These are phyloP conservation scores for Lasioglossum marginatum DNA, from an alignment of 2,888 invertebrate species.

Conservation along the genomic window DNA sequence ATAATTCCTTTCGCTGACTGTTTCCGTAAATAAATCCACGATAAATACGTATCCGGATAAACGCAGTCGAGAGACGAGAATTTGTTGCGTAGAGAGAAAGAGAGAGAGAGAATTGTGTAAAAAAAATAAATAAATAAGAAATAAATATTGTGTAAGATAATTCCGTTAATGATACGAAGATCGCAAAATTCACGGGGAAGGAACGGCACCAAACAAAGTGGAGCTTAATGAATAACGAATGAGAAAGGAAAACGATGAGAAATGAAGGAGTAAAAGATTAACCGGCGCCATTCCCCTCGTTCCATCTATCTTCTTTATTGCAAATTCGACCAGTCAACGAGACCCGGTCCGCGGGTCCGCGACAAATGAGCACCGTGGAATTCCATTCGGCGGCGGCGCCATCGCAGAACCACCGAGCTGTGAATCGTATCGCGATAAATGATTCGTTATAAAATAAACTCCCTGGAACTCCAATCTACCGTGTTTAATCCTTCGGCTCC, in stretches of 20 bases:
- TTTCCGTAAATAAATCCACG: not conserved
- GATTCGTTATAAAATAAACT: conserved; percentile 57
- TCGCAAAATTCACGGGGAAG: not conserved
- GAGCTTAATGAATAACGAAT: conserved; percentile 73
- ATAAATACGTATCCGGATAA: not conserved
- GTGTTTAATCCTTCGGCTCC: not conserved
- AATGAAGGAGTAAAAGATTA: conserved; percentile 67
- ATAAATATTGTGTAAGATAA: not conserved
- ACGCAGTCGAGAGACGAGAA: not conserved
- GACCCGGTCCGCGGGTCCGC: conserved; percentile 53
- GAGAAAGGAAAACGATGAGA: conserved; percentile 59
- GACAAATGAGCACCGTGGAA: conserved; percentile 70
- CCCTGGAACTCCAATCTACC: not conserved
- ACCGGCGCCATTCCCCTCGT: conserved; percentile 63
- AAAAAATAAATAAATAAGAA: too few relatives aligned
- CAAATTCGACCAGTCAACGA: conserved; percentile 73
- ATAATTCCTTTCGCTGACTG: too few relatives aligned
- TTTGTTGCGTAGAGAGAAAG: too few relatives aligned
- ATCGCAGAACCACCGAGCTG: conserved; percentile 28
- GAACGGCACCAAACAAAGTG: conserved; percentile 51
- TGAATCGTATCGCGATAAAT: conserved; percentile 61
- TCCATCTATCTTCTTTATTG: conserved; percentile 74
- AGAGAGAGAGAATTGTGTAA: not conserved
- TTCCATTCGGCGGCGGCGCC: conserved; percentile 63
- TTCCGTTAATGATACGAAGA: not conserved